phyloP scores from a whole-genome alignment of 2,888 invertebrate genomes.

The Meganola albula region DNA sequence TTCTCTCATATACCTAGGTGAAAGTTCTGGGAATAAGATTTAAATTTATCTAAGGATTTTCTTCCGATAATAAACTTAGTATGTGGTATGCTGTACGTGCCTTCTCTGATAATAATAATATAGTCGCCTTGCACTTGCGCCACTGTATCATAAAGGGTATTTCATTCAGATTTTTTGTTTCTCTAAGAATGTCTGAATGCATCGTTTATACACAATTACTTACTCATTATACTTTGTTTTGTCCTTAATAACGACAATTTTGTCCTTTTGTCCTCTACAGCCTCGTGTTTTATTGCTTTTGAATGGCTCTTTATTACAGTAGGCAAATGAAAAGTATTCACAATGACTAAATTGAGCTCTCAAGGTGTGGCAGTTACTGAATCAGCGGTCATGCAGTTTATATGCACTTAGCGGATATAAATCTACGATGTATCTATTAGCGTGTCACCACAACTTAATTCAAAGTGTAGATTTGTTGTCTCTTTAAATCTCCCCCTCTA shows the following conservation, averaged over 20 bases:
- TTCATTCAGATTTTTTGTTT: conserved; percentile 42
- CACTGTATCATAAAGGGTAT: conserved; percentile 30
- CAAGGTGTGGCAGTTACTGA: conserved; percentile 12
- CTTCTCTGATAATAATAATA: too few relatives aligned
- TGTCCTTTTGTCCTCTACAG: conserved; percentile 40
- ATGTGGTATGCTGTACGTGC: too few relatives aligned
- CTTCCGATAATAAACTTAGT: too few relatives aligned
- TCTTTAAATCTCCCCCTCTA: conserved; percentile 24
- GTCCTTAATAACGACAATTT: conserved; percentile 44
- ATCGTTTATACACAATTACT: conserved; percentile 63
- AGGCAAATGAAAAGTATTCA: conserved; percentile 23
- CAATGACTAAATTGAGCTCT: conserved; percentile 23
- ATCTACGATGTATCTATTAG: too few relatives aligned
- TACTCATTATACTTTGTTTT: conserved; percentile 55
- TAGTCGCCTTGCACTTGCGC: too few relatives aligned
- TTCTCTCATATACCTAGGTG: too few relatives aligned
- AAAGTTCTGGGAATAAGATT: too few relatives aligned
- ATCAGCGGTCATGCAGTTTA: too few relatives aligned
- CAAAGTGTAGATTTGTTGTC: too few relatives aligned
- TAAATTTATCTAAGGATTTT: too few relatives aligned
- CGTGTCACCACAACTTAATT: too few relatives aligned
- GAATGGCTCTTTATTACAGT: conserved; percentile 38
- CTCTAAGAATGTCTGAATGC: conserved; percentile 54
- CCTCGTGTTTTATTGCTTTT: conserved; percentile 39
- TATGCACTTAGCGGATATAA: too few relatives aligned